Base-by-base conservation (phyloP, 2,113 vertebrate species). In the Siniperca knerii region DNA sequence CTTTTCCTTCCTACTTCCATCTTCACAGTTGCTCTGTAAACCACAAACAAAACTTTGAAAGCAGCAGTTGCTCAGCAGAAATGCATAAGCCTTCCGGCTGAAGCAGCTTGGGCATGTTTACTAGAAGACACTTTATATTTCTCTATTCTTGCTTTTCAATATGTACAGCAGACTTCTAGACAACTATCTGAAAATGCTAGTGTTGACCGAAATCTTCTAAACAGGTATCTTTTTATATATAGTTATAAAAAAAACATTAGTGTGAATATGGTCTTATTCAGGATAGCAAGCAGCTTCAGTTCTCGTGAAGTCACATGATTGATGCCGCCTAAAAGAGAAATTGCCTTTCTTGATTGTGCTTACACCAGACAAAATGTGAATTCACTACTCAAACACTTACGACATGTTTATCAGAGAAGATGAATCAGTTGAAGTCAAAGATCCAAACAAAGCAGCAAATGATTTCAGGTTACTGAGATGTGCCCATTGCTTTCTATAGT, bases 321-420 rank as follows among this genome's bases (percentile, higher is more conserved):
- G 54, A 60, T 37, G 62, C 55, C 40, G 23, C 54, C 72, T 83
- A 16, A 57, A 64, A 69, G 50, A 88, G 74, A 74, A 52, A 60
- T 55, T 16, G 78, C 68, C 71, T 81, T 81, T 81, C 42, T 73
- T 89, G 78, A 78, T 77, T 74, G 75, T 89, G 77, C 55, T 58
- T 68, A 68, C 66, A 71, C 78, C 7, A 71, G 40, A 84, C 15
- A 86, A 81, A 89, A 92, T 91, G 83, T 91, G 88, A 92, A 91
- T 76, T 83, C 67, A 81, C 23, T 48, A 42, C 35, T 86, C 21
- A 75, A 68, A 85, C 58, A 89, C 66, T 54, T 60, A 75, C 50
- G 33, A 21, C 7, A 50, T 35, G 35, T 61, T 58, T 52, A 48
- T 73, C 40, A 65, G 42, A 72, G 37, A 74, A 16, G 16, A 79